Percentiles rank a stretch among this genome's conserved stretches.
Evolutionary conservation across 2,113 vertebrate genomes (phyloP).

Genomic region (Amphiprion ocellaris): DNA sequence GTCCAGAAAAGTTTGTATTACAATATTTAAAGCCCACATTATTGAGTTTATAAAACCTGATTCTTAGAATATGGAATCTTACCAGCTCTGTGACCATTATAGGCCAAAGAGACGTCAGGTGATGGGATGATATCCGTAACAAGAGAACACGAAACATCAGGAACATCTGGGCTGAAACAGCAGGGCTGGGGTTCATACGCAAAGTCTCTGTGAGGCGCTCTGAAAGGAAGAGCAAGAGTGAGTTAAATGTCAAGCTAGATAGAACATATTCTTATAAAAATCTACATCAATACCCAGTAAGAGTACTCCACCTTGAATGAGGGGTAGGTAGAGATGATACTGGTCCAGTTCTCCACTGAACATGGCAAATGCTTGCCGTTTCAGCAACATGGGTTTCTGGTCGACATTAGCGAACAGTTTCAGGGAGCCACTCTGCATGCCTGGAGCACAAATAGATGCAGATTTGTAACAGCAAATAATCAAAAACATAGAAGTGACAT

Average conservation of each 20-base stretch:
- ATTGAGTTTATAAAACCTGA: background rate
- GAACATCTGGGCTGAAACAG: constrained; percentile 93
- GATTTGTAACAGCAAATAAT: constrained; percentile 4
- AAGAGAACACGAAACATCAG: constrained; percentile 96
- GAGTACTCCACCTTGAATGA: constrained; percentile 90
- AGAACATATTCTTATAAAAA: background rate
- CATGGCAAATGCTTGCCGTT: constrained; percentile 95
- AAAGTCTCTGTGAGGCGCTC: constrained; percentile 96
- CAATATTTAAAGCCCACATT: background rate
- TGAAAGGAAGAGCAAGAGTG: constrained; percentile 63
- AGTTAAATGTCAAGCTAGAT: background rate
- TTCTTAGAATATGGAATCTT: constrained; percentile 49
- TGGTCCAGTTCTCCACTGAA: constrained; percentile 96
- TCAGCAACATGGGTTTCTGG: constrained; percentile 96
- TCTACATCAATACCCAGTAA: background rate
- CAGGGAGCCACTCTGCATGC: constrained; percentile 94
- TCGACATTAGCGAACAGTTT: constrained; percentile 92
- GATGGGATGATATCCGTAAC: constrained; percentile 94
- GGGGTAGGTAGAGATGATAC: constrained; percentile 95
- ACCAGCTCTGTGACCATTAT: constrained; percentile 99
- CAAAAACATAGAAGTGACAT: background rate
- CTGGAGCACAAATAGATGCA: constrained; percentile 75
- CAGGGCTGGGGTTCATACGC: constrained; percentile 89
- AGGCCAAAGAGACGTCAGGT: constrained; percentile 96
- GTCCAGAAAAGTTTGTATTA: background rate